These are phyloP conservation scores for Hyla sarda DNA, from an alignment of 2,113 vertebrate species.

Conservation along the genomic window DNA sequence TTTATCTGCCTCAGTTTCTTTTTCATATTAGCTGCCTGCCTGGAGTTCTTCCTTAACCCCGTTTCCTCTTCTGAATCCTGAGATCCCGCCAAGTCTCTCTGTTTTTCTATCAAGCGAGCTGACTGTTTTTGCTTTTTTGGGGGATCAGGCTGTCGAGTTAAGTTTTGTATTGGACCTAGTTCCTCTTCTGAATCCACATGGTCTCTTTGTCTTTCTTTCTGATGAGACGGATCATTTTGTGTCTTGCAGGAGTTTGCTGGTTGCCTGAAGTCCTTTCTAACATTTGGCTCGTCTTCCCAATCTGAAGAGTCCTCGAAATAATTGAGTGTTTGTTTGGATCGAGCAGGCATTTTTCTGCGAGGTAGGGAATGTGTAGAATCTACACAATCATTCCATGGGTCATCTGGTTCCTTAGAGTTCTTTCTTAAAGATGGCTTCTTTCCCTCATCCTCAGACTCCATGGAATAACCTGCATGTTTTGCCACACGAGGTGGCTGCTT, in stretches of 20 bases:
- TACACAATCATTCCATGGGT: background rate
- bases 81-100: background rate
- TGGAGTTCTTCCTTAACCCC: background rate
- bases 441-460: too few species aligned
- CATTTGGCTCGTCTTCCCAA: background rate
- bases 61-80: background rate
- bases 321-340: too few species aligned
- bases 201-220: background rate
- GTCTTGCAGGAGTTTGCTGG: background rate
- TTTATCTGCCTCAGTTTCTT: background rate
- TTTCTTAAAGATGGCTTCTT: background rate
- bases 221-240: background rate
- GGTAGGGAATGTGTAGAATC: too few species aligned
- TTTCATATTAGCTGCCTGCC: background rate
- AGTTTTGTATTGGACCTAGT: background rate
- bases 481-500: background rate
- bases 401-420: too few species aligned
- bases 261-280: background rate
- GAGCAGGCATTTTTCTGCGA: background rate
- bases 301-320: background rate
- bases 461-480: background rate
- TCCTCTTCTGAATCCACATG: background rate
- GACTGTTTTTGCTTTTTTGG: background rate
- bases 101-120: background rate
- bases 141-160: background rate